Conservation (phyloP, 35 echinoderm and acorn worm genomes). For the Lytechinus pictus region DNA sequence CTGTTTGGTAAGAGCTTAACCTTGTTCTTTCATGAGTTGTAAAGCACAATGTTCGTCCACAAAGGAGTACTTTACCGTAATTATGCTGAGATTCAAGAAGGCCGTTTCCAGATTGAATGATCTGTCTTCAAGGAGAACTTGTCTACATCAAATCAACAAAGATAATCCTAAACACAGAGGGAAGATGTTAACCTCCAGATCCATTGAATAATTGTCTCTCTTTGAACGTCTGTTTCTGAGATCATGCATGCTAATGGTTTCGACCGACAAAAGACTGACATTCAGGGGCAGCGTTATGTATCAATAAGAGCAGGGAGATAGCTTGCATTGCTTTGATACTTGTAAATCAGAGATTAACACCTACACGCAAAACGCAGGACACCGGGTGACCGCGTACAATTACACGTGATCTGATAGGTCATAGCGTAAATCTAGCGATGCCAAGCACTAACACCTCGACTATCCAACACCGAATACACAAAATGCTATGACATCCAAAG, state of each 20-base stretch:
- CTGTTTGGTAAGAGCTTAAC: not conserved
- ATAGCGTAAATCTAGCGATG: not conserved
- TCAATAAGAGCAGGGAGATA: too few relatives aligned
- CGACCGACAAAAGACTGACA: too few relatives aligned
- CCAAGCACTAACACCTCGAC: not conserved
- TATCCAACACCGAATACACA: not conserved
- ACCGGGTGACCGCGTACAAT: not conserved
- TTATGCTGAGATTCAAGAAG: not conserved
- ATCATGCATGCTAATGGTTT: too few relatives aligned
- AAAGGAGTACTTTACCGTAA: not conserved
- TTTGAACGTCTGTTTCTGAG: not conserved
- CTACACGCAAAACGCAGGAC: not conserved
- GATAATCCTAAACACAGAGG: too few relatives aligned
- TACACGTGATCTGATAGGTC: not conserved
- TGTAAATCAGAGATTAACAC: not conserved
- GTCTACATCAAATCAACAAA: not conserved
- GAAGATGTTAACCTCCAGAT: not conserved
- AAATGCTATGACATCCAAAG: too few relatives aligned
- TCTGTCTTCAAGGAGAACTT: not conserved
- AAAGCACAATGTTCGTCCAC: not conserved
- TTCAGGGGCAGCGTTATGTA: too few relatives aligned
- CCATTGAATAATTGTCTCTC: not conserved
- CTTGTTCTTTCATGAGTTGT: not conserved
- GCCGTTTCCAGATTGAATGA: not conserved
- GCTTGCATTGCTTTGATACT: too few relatives aligned